phyloP scores from a whole-genome alignment of 1,140 invertebrate species.

The Zaprionus ghesquierei region DNA sequence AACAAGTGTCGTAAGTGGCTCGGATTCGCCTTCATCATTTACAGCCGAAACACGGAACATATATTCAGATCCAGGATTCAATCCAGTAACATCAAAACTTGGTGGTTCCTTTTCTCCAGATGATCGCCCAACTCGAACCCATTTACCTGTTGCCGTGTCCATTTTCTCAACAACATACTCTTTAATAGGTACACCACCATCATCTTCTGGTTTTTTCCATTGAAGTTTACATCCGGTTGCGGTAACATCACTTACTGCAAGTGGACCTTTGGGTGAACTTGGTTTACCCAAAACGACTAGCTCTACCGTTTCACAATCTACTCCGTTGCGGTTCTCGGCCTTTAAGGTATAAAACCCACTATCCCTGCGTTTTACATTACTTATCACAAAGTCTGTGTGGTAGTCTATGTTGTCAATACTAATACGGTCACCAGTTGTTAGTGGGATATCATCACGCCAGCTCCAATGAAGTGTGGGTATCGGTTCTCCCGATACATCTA shows the following conservation, averaged over 20 bases:
- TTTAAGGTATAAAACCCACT: constrained; percentile 95
- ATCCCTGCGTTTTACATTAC: constrained; percentile 92
- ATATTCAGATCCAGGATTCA: constrained; percentile 96
- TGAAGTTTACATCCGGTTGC: constrained; percentile 93
- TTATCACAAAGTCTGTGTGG: constrained; percentile 94
- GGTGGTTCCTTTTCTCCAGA: constrained; percentile 88
- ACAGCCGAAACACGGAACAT: constrained; percentile 98
- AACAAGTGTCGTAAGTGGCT: constrained; percentile 93
- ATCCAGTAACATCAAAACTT: constrained; percentile 93
- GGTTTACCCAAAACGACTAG: constrained; percentile 95
- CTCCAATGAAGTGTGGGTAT: constrained; percentile 93
- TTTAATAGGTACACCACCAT: constrained; percentile 96
- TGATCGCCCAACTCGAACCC: constrained; percentile 92
- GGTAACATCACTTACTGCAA: constrained; percentile 93
- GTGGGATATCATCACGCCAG: constrained; percentile 91
- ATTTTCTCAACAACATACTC: constrained; percentile 98
- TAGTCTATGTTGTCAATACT: constrained; percentile 95
- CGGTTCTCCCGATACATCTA: constrained; percentile 95
- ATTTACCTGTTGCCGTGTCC: constrained; percentile 94
- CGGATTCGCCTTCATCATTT: constrained; percentile 98
- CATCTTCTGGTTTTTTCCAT: constrained; percentile 96
- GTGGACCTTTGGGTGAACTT: constrained; percentile 92
- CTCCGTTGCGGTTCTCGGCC: constrained; percentile 94
- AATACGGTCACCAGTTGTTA: constrained; percentile 92
- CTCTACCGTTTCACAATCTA: constrained; percentile 94